Evolutionary conservation across 1,140 invertebrate genomes (phyloP), one percentile per base, ranked within the genome.

Genomic region (Apis laboriosa): DNA sequence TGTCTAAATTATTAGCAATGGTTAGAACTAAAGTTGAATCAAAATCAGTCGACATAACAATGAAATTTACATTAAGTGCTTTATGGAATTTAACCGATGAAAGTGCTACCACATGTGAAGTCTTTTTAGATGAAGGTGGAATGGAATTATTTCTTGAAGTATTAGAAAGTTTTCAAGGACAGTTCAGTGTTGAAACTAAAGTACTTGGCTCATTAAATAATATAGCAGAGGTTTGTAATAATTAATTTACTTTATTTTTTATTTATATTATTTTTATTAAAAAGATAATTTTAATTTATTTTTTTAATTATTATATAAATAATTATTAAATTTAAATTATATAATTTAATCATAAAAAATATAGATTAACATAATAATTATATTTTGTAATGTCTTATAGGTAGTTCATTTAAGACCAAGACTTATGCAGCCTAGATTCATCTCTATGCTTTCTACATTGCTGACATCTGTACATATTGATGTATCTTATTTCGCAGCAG

Each of bases 61-160:
- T 97, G 90, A 97, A 97, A 90, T 97, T 97, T 90, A 97, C 97
- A 21, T 93, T 98, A 4, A 97, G 96, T 89, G 97, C 97, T 53
- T 92, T 98, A 8, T 98, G 97, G 97, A 98, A 98, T 94, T 93
- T 98, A 34, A 98, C 97, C 60, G 96, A 97, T 88, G 96, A 97
- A 91, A 97, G 96, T 86, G 95, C 96, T 12, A 95, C 95, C 49
- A 97, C 97, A 0, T 98, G 97, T 90, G 92, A 94, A 86, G 96
- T 97, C 7, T 97, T 98, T 92, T 92, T 97, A 34, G 94, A 96
- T 63, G 95, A 97, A 90, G 95, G 96, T 24, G 97, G 97, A 9
- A 95, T 97, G 90, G 93, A 95, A 66, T 91, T 97, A 51, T 97
- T 97, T 90, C 93, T 97, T 71, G 94, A 95, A 85, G 96, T 97